A percentile compares a stretch with the other conserved stretches of the same genome.
phyloP scores from a whole-genome alignment of 2,888 invertebrate genomes.

The Crocallis elinguaria region DNA sequence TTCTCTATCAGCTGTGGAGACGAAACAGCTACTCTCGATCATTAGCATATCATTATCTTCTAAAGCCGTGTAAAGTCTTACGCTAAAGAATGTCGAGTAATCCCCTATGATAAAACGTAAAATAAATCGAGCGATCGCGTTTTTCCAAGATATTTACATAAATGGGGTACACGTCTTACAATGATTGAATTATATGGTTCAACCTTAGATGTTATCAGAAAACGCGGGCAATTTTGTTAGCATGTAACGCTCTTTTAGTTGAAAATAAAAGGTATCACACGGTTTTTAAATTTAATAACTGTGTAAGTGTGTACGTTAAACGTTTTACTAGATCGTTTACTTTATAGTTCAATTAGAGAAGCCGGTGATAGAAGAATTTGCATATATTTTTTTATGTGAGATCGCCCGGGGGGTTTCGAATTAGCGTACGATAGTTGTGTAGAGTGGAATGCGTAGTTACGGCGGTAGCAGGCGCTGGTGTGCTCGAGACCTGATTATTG shows the following conservation, averaged over 20 bases:
- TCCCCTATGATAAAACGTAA: slow-evolving; percentile 56
- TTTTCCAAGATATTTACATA: slow-evolving; percentile 51
- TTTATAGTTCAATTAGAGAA: slow-evolving; percentile 41
- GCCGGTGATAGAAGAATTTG: slow-evolving; percentile 41
- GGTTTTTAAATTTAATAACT: slow-evolving; percentile 42
- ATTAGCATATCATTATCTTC: slow-evolving; percentile 69
- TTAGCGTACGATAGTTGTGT: slow-evolving; percentile 23
- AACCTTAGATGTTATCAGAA: slow-evolving; percentile 30
- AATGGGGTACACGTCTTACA: slow-evolving; percentile 49
- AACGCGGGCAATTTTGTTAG: not conserved
- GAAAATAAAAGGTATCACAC: slow-evolving; percentile 26
- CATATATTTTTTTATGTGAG: slow-evolving; percentile 46
- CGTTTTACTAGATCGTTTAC: slow-evolving; percentile 44
- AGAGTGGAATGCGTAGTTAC: slow-evolving; percentile 40
- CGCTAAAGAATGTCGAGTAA: slow-evolving; percentile 60
- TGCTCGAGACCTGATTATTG: slow-evolving; percentile 65
- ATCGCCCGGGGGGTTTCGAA: slow-evolving; percentile 45
- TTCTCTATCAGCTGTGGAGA: slow-evolving; percentile 47
- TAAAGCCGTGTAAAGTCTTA: slow-evolving; percentile 60
- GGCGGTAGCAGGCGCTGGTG: slow-evolving; percentile 50
- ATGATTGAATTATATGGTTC: slow-evolving; percentile 48
- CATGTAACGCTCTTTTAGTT: not conserved
- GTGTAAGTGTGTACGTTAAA: slow-evolving; percentile 37
- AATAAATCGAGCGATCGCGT: slow-evolving; percentile 49
- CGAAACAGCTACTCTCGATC: slow-evolving; percentile 53